phyloP scores from a whole-genome alignment of 1,140 invertebrate species.

The Drosophila rhopaloa region DNA sequence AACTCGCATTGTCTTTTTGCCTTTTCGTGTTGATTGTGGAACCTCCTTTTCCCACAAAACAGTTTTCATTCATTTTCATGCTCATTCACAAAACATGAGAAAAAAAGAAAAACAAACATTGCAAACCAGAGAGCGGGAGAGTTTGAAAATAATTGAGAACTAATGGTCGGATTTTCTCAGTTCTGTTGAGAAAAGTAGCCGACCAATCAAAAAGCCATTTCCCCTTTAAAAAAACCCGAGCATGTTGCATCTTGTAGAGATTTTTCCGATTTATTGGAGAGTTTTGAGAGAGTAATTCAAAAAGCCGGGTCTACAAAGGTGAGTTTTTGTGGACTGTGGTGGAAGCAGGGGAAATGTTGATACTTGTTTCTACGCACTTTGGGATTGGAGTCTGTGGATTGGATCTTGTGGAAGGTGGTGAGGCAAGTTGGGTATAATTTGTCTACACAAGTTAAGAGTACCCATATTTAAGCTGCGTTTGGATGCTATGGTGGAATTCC shows the following conservation, averaged over 20 bases:
- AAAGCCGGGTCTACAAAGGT: constrained; percentile 41
- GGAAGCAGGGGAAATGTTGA: neutral
- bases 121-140: constrained; percentile 7
- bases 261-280: constrained; percentile 17
- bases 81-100: constrained; percentile 50
- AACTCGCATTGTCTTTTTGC: constrained; percentile 23
- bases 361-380: neutral
- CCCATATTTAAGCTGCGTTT: neutral
- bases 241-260: constrained; percentile 25
- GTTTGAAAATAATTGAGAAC: neutral
- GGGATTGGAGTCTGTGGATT: constrained; percentile 11
- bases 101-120: constrained; percentile 40
- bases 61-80: constrained; percentile 77
- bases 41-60: constrained; percentile 38
- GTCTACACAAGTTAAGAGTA: neutral
- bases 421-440: neutral
- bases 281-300: neutral
- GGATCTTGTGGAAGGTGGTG: constrained; percentile 1
- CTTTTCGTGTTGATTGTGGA: constrained; percentile 30
- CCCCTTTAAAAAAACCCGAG: constrained; percentile 49
- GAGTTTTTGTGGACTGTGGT: constrained; percentile 15
- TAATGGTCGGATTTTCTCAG: constrained; percentile 8
- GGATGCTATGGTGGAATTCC: neutral
- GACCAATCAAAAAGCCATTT: constrained; percentile 58
- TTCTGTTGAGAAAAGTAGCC: constrained; percentile 27